These are phyloP conservation scores for Mesitornis unicolor DNA, from an alignment of 2,113 vertebrate genomes.

Conservation along the genomic window DNA sequence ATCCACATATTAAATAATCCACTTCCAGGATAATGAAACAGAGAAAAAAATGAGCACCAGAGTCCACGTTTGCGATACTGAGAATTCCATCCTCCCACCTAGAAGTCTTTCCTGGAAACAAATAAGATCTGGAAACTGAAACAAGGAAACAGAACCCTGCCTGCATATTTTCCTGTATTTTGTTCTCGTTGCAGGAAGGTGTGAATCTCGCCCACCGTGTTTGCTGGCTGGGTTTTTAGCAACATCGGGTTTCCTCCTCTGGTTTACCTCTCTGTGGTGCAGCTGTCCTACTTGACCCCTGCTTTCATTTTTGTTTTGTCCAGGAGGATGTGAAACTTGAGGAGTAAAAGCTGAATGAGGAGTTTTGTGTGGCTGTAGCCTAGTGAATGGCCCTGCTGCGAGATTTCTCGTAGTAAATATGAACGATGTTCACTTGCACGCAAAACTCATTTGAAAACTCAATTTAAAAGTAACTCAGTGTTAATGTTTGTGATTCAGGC, in stretches of 20 bases:
- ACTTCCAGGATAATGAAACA: neutral
- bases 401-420: neutral
- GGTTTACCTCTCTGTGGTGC: neutral
- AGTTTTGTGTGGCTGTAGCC: neutral
- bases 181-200: neutral
- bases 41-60: neutral
- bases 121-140: neutral
- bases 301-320: neutral
- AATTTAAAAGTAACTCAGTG: neutral
- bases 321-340: neutral
- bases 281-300: neutral
- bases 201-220: fast-evolving
- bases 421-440: fast-evolving
- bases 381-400: fast-evolving
- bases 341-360: neutral
- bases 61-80: neutral
- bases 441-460: neutral
- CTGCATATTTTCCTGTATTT: neutral
- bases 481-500: neutral
- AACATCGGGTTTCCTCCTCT: neutral
- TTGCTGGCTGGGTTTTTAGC: neutral
- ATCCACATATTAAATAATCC: neutral
- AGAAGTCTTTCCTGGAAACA: neutral
- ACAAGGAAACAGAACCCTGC: neutral
- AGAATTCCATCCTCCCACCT: neutral